Base-by-base conservation (phyloP, 2,113 vertebrate species). In the Pollachius pollachius region DNA sequence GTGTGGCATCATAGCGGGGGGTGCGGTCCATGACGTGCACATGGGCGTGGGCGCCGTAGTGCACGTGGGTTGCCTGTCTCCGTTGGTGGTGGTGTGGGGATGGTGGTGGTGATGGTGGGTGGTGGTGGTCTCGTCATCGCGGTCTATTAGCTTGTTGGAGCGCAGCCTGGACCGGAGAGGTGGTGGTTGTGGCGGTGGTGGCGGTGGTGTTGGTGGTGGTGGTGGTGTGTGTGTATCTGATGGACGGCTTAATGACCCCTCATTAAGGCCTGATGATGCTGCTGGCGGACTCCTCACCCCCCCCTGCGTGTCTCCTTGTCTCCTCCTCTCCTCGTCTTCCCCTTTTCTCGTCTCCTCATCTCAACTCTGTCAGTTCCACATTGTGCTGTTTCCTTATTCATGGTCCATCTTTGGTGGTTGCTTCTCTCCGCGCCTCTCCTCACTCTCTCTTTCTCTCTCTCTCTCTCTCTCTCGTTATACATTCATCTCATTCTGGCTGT, bases 91-190 rank as follows among this genome's bases (percentile, higher is more conserved):
- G 11, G 41, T 48, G 37, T 41, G 37, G 5, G 37, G 5, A 11
- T 41, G 41, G 41, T 27, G 60, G 70, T 23, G 13, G 77, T 48
- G 5, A 9, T 9, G 12, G 41, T 13, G 41, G 41, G 4, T 7
- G 6, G 30, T 76, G 66, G 72, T 63, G 73, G 70, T 71, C 52
- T 60, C 80, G 81, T 69, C 75, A 76, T 90, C 84, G 79, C 58
- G 82, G 83, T 79, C 76, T 81, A 85, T 87, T 88, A 81, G 71
- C 76, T 75, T 27, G 77, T 75, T 67, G 85, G 72, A 84, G 80
- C 52, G 12, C 60, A 17, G 79, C 70, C 83, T 61, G 70, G 68
- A 64, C 72, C 82, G 15, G 16, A 27, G 74, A 37, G 60, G 70
- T 23, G 13, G 77, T 48, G 41, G 41, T 48, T 2, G 41, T 13